Percentiles rank a stretch among this genome's conserved stretches.
phyloP scores from a whole-genome alignment of 1,140 invertebrate species.

The Drosophila truncata region DNA sequence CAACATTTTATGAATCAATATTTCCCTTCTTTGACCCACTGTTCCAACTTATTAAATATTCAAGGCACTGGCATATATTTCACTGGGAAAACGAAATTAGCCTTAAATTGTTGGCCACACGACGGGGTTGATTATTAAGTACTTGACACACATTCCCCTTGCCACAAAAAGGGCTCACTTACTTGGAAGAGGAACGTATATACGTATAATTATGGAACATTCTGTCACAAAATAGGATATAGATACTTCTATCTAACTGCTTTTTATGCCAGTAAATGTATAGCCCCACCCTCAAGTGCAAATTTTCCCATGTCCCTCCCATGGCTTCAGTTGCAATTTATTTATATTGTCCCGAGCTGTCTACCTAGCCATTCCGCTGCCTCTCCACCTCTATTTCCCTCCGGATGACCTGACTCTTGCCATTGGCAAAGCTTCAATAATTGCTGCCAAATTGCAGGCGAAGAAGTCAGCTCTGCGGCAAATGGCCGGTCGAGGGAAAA shows the following conservation, averaged over 20 bases:
- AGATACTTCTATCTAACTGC: slow-evolving; percentile 6
- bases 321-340: slow-evolving; percentile 73
- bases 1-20: too few species aligned
- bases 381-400: neutral
- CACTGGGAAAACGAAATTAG: slow-evolving; percentile 69
- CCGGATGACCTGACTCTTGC: slow-evolving; percentile 55
- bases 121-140: slow-evolving; percentile 69
- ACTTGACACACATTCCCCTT: slow-evolving; percentile 44
- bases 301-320: slow-evolving; percentile 26
- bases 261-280: slow-evolving; percentile 11
- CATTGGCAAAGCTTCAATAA: slow-evolving; percentile 78
- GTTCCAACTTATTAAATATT: slow-evolving; percentile 66
- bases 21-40: slow-evolving; percentile 21
- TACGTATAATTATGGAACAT: slow-evolving; percentile 26
- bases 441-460: slow-evolving; percentile 79
- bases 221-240: slow-evolving; percentile 6
- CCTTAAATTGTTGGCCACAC: slow-evolving; percentile 65
- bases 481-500: slow-evolving; percentile 56
- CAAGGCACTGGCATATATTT: slow-evolving; percentile 64
- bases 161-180: slow-evolving; percentile 9
- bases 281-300: slow-evolving; percentile 8
- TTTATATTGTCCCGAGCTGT: slow-evolving; percentile 64
- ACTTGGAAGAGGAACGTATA: slow-evolving; percentile 8
- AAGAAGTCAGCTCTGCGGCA: slow-evolving; percentile 54
- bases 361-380: slow-evolving; percentile 6